Percentiles rank a stretch among this genome's conserved stretches.
These are phyloP conservation scores for Carcina quercana DNA, from an alignment of 2,888 invertebrate species.

Conservation along the genomic window DNA sequence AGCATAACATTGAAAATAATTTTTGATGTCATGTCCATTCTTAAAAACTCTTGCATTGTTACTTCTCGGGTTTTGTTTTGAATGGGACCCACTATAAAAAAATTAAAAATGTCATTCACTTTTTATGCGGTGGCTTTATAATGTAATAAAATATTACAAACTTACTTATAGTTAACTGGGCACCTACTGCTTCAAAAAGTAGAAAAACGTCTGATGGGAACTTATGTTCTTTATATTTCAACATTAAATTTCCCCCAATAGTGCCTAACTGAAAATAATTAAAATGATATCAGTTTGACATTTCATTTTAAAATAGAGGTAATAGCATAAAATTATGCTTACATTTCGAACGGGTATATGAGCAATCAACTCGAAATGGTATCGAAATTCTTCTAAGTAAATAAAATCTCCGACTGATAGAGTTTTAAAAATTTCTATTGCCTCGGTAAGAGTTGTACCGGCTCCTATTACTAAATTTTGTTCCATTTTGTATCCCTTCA, in stretches of 20 bases:
- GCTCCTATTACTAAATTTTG: constrained; percentile 73
- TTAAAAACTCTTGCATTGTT: constrained; percentile 28
- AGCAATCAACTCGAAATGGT: constrained; percentile 82
- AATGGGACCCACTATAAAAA: neutral
- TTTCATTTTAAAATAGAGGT: too few species aligned
- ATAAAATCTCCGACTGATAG: constrained; percentile 60
- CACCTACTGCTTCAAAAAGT: constrained; percentile 70
- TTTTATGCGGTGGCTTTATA: too few species aligned
- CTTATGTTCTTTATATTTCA: constrained; percentile 75
- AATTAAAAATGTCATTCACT: too few species aligned
- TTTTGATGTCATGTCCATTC: constrained; percentile 39
- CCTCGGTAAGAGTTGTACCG: constrained; percentile 71
- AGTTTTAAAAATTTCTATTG: constrained; percentile 63
- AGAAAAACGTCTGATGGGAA: constrained; percentile 81
- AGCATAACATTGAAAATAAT: constrained; percentile 39
- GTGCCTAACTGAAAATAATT: constrained; percentile 70
- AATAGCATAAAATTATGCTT: constrained; percentile 17
- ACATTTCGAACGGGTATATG: constrained; percentile 84
- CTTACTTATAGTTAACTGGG: constrained; percentile 67
- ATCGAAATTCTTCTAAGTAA: constrained; percentile 74
- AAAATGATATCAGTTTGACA: neutral
- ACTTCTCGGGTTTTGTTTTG: neutral
- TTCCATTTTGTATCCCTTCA: constrained; percentile 57
- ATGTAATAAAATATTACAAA: constrained; percentile 2
- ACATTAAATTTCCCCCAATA: constrained; percentile 79